Base-by-base conservation (phyloP, 2,888 invertebrate species). In the Creontiades dilutus region DNA sequence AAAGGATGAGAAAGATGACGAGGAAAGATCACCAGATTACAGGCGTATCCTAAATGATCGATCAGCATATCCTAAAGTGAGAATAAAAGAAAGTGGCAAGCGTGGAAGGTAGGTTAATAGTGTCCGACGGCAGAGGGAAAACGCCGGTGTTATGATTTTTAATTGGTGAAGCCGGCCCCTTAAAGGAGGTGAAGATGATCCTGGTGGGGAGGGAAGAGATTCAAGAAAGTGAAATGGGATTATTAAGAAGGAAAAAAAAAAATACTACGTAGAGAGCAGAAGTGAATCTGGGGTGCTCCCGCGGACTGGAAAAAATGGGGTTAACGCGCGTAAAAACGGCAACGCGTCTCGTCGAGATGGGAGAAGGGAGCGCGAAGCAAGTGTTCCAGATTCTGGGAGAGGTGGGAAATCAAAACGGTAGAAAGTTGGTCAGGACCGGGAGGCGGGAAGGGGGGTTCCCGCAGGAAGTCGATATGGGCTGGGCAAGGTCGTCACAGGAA, bases 31-130 rank as follows among this genome's bases (percentile, higher is more conserved):
- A 78, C 13, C 16, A 78, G 78, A 82, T 82, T 82, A 52, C 23
- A 23, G n/a, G 19, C n/a, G 47, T 37, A 52, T 52, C 82, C 52
- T 88, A 80, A 80, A 88, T 75, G 78, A 52, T 27, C 52, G 88
- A 48, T 78, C 88, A 80, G 55, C 88, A 46, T 88, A 55, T 88
- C 88, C 88, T 19, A n/a, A 78, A 61, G 88, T 47, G 68, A 47
- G 68, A 86, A 86, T 57, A 75, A 78, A 78, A 76, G 88, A 88
- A 88, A 76, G 76, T 61, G 86, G 46, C 52, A 52, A 55, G 37
- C 88, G 88, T 78, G 80, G 80, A 88, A 88, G 88, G 88, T 88
- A 78, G 88, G 88, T 88, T 88, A 88, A 88, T 88, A 23, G 88
- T 55, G 75, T 37, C 82, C 23, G 23, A 68, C 37, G 19, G 68